A percentile compares a stretch with the other conserved stretches of the same genome.
These are phyloP conservation scores for Chorisops tibialis DNA, from an alignment of 2,888 invertebrate genomes.

Conservation along the genomic window DNA sequence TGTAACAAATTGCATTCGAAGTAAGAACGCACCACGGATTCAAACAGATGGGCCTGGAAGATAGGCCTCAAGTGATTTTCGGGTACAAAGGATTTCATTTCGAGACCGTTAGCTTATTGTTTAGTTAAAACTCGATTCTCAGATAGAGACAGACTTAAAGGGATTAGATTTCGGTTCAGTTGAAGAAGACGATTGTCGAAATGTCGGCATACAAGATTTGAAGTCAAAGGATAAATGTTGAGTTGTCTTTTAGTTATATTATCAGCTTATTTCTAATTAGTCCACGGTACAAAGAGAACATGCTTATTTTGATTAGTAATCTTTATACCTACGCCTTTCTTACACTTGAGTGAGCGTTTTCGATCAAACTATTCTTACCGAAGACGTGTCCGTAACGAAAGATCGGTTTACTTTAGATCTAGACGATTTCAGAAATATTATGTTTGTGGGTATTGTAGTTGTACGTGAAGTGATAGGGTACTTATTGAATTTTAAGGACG, in stretches of 20 bases:
- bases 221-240: not conserved
- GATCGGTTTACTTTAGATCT: too few relatives aligned
- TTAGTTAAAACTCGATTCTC: not conserved
- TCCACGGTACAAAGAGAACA: too few relatives aligned
- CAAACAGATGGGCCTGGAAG: not conserved
- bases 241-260: not conserved
- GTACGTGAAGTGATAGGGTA: too few relatives aligned
- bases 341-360: too few relatives aligned
- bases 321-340: too few relatives aligned
- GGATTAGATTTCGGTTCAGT: not conserved
- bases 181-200: not conserved
- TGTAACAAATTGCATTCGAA: slow-evolving; percentile 16
- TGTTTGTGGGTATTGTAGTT: too few relatives aligned
- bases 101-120: not conserved
- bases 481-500: too few relatives aligned
- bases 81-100: not conserved
- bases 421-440: too few relatives aligned
- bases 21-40: not conserved
- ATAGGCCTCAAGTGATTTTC: slow-evolving; percentile 6
- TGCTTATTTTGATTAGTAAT: too few relatives aligned
- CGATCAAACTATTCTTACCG: too few relatives aligned
- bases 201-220: slow-evolving; percentile 7
- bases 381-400: too few relatives aligned
- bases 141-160: slow-evolving; percentile 2
- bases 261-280: too few relatives aligned